A percentile compares a stretch with the other conserved stretches of the same genome.
Conservation (phyloP, 2,113 vertebrate species). For the Salvelinus alpinus region DNA sequence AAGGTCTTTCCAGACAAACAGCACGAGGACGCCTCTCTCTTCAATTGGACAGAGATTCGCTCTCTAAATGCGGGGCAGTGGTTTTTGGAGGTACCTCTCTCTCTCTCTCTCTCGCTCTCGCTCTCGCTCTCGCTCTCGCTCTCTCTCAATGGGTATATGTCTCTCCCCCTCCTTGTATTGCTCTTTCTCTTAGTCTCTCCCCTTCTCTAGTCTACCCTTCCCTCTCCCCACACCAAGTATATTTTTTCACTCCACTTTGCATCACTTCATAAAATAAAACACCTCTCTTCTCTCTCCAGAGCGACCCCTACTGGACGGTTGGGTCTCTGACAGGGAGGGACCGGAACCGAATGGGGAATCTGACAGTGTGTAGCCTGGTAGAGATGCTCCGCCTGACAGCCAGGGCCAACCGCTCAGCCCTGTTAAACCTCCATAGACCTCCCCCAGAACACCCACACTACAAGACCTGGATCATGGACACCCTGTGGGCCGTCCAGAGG, state of each 20-base stretch:
- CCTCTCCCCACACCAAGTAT: no score
- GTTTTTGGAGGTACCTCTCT: slow-evolving; percentile 84
- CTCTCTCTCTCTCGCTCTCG: background rate
- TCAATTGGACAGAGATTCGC: slow-evolving; percentile 93
- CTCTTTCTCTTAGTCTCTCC: background rate
- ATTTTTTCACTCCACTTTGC: no score
- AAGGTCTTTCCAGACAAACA: slow-evolving; percentile 79
- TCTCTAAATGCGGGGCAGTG: slow-evolving; percentile 90
- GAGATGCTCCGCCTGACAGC: slow-evolving; percentile 84
- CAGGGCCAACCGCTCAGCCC: slow-evolving; percentile 77
- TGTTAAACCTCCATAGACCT: slow-evolving; percentile 82
- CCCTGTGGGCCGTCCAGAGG: slow-evolving; percentile 80
- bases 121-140: background rate
- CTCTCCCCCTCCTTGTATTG: background rate
- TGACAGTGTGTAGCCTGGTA: slow-evolving; percentile 85
- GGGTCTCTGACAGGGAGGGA: slow-evolving; percentile 80
- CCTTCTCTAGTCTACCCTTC: background rate
- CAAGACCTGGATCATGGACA: slow-evolving; percentile 84
- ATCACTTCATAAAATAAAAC: background rate
- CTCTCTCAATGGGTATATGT: background rate
- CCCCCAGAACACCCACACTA: slow-evolving; percentile 81
- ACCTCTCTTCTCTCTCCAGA: slow-evolving; percentile 61
- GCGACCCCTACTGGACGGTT: slow-evolving; percentile 90
- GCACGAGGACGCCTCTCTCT: slow-evolving; percentile 78
- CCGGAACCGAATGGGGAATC: slow-evolving; percentile 82